Conservation (phyloP, 1,140 invertebrate genomes). For the Rhopalosiphum padi region DNA sequence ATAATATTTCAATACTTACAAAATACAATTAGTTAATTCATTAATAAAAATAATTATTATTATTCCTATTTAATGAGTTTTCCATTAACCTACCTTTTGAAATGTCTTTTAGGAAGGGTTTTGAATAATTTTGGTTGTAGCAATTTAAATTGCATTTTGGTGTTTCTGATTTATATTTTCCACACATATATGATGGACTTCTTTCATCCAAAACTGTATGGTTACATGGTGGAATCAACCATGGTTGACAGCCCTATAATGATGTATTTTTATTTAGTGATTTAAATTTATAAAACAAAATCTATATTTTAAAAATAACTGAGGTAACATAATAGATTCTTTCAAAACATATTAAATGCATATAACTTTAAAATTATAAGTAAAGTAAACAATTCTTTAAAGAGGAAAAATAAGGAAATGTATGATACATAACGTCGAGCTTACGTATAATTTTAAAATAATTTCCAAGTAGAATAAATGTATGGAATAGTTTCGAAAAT, state of each 20-base stretch:
- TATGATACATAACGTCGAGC: neutral
- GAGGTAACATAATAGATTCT: neutral
- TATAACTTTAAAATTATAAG: neutral
- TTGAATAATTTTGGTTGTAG: constrained; percentile 35
- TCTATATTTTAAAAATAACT: neutral
- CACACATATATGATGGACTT: neutral
- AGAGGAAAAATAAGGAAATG: neutral
- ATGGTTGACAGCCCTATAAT: constrained; percentile 46
- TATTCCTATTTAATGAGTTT: neutral
- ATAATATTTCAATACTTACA: neutral
- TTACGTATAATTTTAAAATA: neutral
- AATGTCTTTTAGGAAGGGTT: neutral
- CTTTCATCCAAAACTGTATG: neutral
- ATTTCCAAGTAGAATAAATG: neutral
- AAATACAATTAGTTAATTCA: neutral
- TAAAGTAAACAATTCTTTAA: neutral
- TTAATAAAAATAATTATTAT: neutral
- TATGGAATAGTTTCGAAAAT: neutral
- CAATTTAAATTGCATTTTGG: constrained; percentile 44
- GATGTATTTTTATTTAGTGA: neutral
- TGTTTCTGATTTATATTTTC: neutral
- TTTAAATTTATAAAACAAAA: neutral
- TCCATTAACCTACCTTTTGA: neutral
- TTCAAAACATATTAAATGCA: neutral
- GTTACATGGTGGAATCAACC: constrained; percentile 33